A percentile compares a stretch with the other conserved stretches of the same genome.
Conservation (phyloP, 1,140 invertebrate genomes). For the Brachionus calyciflorus region DNA sequence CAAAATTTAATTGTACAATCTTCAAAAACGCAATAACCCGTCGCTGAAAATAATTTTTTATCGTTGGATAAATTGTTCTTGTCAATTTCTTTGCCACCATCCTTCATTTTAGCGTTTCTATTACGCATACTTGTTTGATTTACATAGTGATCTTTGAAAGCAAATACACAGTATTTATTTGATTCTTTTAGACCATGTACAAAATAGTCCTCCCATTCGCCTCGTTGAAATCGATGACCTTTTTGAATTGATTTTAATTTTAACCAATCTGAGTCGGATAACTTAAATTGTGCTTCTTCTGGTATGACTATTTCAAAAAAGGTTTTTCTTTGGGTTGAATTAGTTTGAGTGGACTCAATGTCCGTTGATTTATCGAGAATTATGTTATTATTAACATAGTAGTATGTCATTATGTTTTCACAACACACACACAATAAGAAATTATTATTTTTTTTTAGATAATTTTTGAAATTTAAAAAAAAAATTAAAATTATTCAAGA, state of each 20-base stretch:
- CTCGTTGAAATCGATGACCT: conserved; percentile 22
- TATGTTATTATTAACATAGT: neutral
- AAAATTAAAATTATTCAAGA: no score
- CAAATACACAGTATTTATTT: conserved; percentile 45
- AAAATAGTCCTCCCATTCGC: conserved; percentile 46
- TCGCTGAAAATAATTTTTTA: conserved; percentile 39
- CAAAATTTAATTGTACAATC: conserved; percentile 34
- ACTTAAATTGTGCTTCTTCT: conserved; percentile 8
- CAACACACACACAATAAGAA: no score
- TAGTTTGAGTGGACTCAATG: neutral
- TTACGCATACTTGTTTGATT: conserved; percentile 9
- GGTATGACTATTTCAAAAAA: conserved; percentile 4
- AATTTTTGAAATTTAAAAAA: neutral
- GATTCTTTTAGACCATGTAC: conserved; percentile 23
- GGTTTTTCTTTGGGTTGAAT: neutral
- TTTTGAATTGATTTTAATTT: conserved; percentile 33
- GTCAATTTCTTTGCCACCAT: neutral
- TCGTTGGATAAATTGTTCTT: no score
- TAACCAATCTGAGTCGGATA: neutral
- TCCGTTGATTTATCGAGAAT: neutral
- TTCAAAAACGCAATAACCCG: conserved; percentile 42
- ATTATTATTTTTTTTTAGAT: neutral
- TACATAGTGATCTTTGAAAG: conserved; percentile 41
- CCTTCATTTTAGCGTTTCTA: conserved; percentile 9
- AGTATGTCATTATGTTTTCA: neutral